Evolutionary conservation across 2,113 vertebrate species (phyloP), one percentile per base, ranked within the genome.

Genomic region (Paramormyrops kingsleyae): DNA sequence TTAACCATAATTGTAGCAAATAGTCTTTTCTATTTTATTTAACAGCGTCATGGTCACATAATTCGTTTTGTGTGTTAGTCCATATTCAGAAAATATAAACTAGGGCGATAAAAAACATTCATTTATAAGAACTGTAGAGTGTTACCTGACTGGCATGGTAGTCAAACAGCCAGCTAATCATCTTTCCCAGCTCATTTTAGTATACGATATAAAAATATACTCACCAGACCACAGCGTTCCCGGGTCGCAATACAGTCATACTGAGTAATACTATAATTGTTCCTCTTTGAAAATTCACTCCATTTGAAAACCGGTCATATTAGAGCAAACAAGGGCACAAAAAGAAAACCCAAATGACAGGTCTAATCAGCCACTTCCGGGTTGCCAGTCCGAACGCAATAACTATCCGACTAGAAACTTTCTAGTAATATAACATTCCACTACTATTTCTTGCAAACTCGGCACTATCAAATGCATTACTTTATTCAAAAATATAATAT

Each of bases 241-340:
- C 96, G 87, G 94, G 94, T 89, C 96, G 95, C 87, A 96, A 92
- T 95, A 97, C 19, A 19, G 86, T 35, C 50, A 87, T 87, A 56
- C 31, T 56, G 96, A 88, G 42, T 89, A 93, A 92, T 0, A 92
- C 17, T 91, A 44, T 89, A 19, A 89, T 88, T 91, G 53, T 49
- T 74, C 27, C 89, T 89, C 92, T 91, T 35, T 92, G 49, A 88
- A 87, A 87, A n/a, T 87, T 94, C 47, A 94, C 90, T 91, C 92
- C 94, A 95, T 95, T 59, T 92, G 49, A 53, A 35, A 56, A 53
- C 49, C 27, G 49, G 21, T 93, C 90, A 89, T 92, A 92, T 44
- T 88, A 53, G 47, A 90, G 92, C 94, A 92, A 93, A 94, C 94
- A 96, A 96, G 96, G 96, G 93, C 95, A 96, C 93, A 89, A 87